A percentile compares a stretch with the other conserved stretches of the same genome.
Evolutionary conservation across 2,888 invertebrate genomes (phyloP).

Genomic region (Alloscopus bannaensis): DNA sequence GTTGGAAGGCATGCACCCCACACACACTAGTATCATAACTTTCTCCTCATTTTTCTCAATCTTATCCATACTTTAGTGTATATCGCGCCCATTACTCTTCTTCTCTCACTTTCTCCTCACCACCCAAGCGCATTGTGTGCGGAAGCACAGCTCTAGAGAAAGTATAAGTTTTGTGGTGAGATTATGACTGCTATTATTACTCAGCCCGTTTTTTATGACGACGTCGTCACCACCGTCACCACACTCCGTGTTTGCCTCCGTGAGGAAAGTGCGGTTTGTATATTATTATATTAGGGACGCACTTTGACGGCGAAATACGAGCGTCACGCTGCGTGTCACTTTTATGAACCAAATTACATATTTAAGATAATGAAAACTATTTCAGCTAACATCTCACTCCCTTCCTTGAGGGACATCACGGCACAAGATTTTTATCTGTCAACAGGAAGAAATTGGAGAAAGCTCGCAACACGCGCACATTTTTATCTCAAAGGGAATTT

Average conservation of each 20-base stretch:
- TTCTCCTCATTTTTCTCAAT: conserved; percentile 62
- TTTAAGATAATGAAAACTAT: no score
- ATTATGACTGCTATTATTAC: conserved; percentile 55
- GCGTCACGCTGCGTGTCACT: no score
- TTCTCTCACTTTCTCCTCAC: conserved; percentile 6
- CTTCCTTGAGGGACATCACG: no score
- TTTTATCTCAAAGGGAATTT: conserved; percentile 40
- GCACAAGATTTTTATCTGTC: no score
- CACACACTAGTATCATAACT: conserved; percentile 31
- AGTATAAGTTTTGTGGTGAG: conserved; percentile 27
- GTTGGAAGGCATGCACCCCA: background rate
- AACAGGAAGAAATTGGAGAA: no score
- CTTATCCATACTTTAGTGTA: conserved; percentile 32
- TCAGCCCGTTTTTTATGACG: conserved; percentile 24
- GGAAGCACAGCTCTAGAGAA: conserved; percentile 5
- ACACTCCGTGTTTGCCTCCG: no score
- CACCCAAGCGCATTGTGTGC: background rate
- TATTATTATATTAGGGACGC: no score
- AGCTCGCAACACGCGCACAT: no score
- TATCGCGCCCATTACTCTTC: conserved; percentile 40
- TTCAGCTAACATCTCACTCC: no score
- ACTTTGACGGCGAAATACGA: no score
- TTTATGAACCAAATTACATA: no score
- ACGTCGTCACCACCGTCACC: conserved; percentile 21
- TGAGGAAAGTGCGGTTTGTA: no score